Evolutionary conservation across 1,140 invertebrate species (phyloP), one percentile per base, ranked within the genome.

Genomic region (Neuroterus valhalla): DNA sequence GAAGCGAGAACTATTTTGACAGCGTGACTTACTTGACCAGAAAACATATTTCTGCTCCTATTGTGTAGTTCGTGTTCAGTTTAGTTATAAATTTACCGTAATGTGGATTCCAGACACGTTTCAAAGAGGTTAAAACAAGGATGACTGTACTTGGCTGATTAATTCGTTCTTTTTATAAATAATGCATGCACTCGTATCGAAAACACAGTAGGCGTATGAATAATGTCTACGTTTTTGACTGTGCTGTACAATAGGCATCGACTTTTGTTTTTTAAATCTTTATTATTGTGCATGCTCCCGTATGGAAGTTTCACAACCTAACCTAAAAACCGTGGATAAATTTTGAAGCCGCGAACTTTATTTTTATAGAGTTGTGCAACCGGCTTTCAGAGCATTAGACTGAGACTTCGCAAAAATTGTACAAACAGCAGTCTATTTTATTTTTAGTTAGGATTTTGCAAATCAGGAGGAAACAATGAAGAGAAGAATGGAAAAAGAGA

Each of bases 401-500:
- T 21, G 15, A 3, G 23, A 15, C 31, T 31, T 19, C 2, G 5
- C 2, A 19, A 15, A 43, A 15, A 10, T 6, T 8, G 1, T 14
- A 21, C 19, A 44, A 23, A n/a, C 12, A 8, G 10, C 2, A 26
- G 8, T 68, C 23, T 8, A 21, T 44, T 43, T 44, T 44, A 19
- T 43, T 68, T 68, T 19, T 44, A 43, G 38, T 19, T 68, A 12
- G 31, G 15, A 68, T 45, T 19, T 68, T 68, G 6, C 3, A 43
- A 68, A 26, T 68, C 3, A 68, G 43, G 45, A 48, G 72, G 70
- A 55, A 19, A 77, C 66, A 19, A 82, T 83, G 68, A 84, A 76
- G 70, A 78, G 80, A 14, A 85, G 84, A 82, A 48, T 66, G 43
- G 69, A 81, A 11, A 85, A 80, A 12, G 75, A 77, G 1, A 66